Conservation (phyloP, 2,797 vertebrate species). For the Alauda arvensis region DNA sequence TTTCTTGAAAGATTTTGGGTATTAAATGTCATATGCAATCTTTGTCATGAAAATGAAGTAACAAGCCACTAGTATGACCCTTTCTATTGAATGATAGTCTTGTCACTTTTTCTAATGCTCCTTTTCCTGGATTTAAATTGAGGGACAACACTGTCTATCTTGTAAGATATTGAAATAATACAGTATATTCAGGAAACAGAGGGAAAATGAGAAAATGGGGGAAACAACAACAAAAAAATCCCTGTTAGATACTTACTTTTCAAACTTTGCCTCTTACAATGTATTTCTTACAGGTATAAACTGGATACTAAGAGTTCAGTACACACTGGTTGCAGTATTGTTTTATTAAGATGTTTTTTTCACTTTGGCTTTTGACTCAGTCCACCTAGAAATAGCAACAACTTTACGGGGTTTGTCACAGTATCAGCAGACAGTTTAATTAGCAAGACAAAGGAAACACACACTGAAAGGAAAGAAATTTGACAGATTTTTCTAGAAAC, state of each 20-base stretch:
- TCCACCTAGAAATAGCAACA: neutral
- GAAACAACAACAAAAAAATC: neutral
- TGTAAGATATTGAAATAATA: slow-evolving; percentile 17
- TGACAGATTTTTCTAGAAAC: neutral
- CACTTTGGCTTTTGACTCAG: neutral
- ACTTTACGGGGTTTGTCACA: neutral
- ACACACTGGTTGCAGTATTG: neutral
- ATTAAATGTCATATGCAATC: slow-evolving; percentile 58
- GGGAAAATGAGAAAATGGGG: neutral
- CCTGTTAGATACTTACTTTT: neutral
- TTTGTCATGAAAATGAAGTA: slow-evolving; percentile 61
- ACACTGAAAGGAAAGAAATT: neutral
- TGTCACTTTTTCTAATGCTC: slow-evolving; percentile 36
- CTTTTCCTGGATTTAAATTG: neutral
- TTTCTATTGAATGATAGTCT: slow-evolving; percentile 18
- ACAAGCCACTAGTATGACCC: slow-evolving; percentile 22
- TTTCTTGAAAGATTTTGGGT: slow-evolving; percentile 33
- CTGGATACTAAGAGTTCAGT: neutral
- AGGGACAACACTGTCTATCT: neutral
- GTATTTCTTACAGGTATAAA: neutral
- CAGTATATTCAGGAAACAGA: neutral
- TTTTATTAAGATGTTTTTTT: neutral
- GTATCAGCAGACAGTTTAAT: neutral
- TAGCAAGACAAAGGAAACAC: neutral
- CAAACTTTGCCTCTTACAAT: neutral